Conservation (phyloP, 2,113 vertebrate genomes). For the Brachyistius frenatus region DNA sequence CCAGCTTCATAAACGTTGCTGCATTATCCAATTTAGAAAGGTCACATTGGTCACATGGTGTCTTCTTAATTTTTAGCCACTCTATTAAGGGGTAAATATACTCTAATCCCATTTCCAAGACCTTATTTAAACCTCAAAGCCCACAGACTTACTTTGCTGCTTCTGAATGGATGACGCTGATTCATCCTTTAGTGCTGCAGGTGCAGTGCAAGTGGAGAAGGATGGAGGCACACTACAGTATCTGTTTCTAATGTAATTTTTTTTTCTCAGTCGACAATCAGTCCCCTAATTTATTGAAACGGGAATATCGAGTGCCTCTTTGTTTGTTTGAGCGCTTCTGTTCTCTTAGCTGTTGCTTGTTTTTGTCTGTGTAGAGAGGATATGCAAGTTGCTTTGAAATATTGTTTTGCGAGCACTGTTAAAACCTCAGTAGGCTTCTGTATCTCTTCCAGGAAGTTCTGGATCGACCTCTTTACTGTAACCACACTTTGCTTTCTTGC, state of each 20-base stretch:
- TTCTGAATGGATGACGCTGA: background rate
- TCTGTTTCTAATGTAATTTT: conserved; percentile 11
- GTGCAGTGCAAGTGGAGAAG: conserved; percentile 49
- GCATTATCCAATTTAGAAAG: conserved; percentile 6
- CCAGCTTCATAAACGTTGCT: background rate
- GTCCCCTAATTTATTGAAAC: background rate
- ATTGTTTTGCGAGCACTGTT: conserved; percentile 43
- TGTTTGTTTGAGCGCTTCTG: conserved; percentile 4
- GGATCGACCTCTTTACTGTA: conserved; percentile 68
- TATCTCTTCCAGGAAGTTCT: conserved; percentile 75
- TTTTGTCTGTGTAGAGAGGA: conserved; percentile 59
- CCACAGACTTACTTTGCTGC: background rate
- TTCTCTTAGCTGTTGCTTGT: conserved; percentile 7
- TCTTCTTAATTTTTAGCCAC: background rate
- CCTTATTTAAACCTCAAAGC: background rate
- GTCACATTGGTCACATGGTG: conserved; percentile 8
- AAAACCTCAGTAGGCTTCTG: conserved; percentile 58
- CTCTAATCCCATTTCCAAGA: background rate
- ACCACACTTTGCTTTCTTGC: conserved; percentile 50
- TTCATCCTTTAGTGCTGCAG: conserved; percentile 44
- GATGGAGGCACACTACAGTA: conserved; percentile 7
- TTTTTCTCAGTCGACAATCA: background rate
- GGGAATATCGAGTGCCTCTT: background rate
- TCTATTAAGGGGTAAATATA: background rate
- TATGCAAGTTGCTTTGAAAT: conserved; percentile 47